Conservation (phyloP, 1,140 invertebrate species). For the Chionoecetes opilio region DNA sequence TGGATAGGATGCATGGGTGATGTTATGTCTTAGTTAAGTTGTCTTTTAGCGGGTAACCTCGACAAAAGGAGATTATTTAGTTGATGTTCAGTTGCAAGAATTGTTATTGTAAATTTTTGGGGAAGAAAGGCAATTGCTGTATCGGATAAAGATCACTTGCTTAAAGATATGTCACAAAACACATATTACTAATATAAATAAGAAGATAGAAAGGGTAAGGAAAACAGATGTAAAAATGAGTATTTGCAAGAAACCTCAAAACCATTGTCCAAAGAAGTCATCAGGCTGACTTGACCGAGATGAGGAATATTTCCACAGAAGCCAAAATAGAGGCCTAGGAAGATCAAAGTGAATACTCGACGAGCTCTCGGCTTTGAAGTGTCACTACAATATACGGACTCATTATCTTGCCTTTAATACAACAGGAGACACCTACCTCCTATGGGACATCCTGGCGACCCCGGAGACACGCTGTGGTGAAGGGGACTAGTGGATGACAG, state of each 20-base stretch:
- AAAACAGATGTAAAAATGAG: background rate
- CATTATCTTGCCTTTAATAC: background rate
- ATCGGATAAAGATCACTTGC: background rate
- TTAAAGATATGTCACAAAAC: background rate
- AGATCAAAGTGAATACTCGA: constrained; percentile 20
- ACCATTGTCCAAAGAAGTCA: background rate
- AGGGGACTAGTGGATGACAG: background rate
- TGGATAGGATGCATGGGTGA: background rate
- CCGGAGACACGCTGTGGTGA: background rate
- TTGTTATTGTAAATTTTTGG: background rate
- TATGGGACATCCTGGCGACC: background rate
- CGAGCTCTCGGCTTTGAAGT: background rate
- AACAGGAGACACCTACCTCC: background rate
- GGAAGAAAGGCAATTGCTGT: background rate
- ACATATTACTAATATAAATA: background rate
- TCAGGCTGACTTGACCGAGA: background rate
- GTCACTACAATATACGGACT: background rate
- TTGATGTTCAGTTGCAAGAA: background rate
- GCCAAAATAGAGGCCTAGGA: background rate
- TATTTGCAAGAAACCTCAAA: background rate
- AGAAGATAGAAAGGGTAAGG: background rate
- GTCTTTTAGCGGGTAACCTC: background rate
- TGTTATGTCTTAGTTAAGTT: background rate
- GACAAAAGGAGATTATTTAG: background rate
- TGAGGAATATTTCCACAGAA: background rate